phyloP scores from a whole-genome alignment of 2,797 vertebrate genomes.

The Melanotaenia parkinsoni region DNA sequence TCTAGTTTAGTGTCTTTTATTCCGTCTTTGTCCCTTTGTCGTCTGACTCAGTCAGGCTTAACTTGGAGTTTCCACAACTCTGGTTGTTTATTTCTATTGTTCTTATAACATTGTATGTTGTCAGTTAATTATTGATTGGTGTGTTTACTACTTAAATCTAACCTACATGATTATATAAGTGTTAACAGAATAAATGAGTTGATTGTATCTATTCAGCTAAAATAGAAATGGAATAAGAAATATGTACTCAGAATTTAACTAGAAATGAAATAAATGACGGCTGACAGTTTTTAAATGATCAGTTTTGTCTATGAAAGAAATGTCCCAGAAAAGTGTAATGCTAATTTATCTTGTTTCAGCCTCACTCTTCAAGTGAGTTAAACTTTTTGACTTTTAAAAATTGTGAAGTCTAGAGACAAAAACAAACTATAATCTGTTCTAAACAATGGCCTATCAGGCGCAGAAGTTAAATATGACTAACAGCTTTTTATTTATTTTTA shows the following conservation, averaged over 20 bases:
- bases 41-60: constrained; percentile 8
- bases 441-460: background rate
- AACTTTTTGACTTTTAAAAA: background rate
- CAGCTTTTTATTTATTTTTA: too few relatives aligned
- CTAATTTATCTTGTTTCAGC: background rate
- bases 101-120: background rate
- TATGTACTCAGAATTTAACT: background rate
- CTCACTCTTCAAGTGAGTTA: background rate
- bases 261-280: background rate
- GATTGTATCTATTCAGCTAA: background rate
- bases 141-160: background rate
- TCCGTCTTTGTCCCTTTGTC: background rate
- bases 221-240: background rate
- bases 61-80: constrained; percentile 3
- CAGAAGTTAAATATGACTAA: background rate
- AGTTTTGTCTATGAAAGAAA: background rate
- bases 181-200: background rate
- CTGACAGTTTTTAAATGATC: too few relatives aligned
- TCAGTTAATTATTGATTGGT: background rate
- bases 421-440: background rate
- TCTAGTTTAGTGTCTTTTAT: constrained; percentile 7
- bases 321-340: background rate
- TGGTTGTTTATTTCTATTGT: constrained; percentile 4
- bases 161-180: background rate
- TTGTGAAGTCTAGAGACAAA: background rate